Evolutionary conservation across 2,113 vertebrate genomes (phyloP), one percentile per base, ranked within the genome.

Genomic region (Rhea pennata): DNA sequence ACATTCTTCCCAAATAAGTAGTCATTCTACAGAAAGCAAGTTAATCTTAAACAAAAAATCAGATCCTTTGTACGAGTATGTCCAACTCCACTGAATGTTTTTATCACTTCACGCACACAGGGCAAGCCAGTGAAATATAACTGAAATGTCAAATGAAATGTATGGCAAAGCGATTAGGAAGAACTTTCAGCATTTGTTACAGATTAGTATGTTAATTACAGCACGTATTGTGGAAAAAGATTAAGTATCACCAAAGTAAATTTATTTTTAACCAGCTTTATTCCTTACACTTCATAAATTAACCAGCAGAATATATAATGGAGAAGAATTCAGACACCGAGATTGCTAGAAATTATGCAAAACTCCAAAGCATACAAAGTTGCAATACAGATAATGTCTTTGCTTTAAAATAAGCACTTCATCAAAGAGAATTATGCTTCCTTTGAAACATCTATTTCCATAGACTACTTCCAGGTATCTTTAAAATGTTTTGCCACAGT

Each of bases 181-280:
- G 91, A 95, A 97, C 66, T 97, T 96, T 70, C 9, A 91, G 70
- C 69, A 90, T 97, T 97, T 96, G 79, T 94, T 95, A 95, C 89
- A 98, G 96, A 96, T 97, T 95, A 97, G 94, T 97, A 97, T 97
- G 95, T 96, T 97, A 97, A 98, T 97, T 97, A 96, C 16, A 58
- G 86, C 58, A 92, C 72, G 31, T 84, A 91, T 92, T 95, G 88
- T 93, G 40, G 39, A 44, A 94, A 90, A 93, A 98, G 93, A 98
- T 97, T 96, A 97, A 97, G 86, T 75, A 94, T 88, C 93, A 94
- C 93, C 93, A 96, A 97, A 96, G 92, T 92, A 96, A 97, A 97
- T 97, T 96, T 97, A 97, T 97, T 98, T 97, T 97, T 96, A 94
- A 95, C 86, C 88, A 93, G 92, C 90, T 97, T 97, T 96, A 88